These are phyloP conservation scores for Palythoa grandiflora DNA, from an alignment of 92 coral and sea anemone genomes.

Conservation along the genomic window DNA sequence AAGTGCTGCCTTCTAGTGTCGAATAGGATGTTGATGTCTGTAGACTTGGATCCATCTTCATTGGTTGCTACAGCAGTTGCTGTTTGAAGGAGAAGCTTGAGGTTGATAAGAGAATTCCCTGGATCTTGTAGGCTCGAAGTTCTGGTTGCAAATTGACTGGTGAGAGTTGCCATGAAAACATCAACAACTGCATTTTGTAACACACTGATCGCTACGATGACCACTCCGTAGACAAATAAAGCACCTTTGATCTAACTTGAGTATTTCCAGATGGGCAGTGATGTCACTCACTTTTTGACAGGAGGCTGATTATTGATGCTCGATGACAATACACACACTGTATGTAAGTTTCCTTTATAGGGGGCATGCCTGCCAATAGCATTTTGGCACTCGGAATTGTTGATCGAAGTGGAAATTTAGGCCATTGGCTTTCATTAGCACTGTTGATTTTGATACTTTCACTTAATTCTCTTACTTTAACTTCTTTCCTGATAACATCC, in stretches of 20 bases:
- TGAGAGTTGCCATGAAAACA: constrained; percentile 42
- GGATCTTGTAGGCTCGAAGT: constrained; percentile 2
- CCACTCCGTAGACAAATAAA: constrained; percentile 62
- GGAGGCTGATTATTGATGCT: constrained; percentile 64
- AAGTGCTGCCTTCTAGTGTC: constrained; percentile 52
- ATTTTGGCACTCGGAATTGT: constrained; percentile 4
- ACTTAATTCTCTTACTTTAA: constrained; percentile 55
- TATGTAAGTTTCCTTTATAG: constrained; percentile 36
- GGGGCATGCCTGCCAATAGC: constrained; percentile 2
- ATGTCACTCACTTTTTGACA: constrained; percentile 53
- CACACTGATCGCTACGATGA: too few relatives aligned
- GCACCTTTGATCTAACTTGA: constrained; percentile 53
- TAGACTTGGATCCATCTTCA: constrained; percentile 35
- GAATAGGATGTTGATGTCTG: constrained; percentile 40
- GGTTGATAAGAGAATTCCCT: constrained; percentile 13
- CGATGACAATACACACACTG: constrained; percentile 65
- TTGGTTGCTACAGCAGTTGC: constrained; percentile 20
- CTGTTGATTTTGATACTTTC: constrained; percentile 42
- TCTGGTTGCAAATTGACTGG: constrained; percentile 51
- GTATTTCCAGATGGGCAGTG: constrained; percentile 58
- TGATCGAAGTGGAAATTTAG: neutral
- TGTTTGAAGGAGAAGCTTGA: constrained; percentile 40
- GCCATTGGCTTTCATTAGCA: constrained; percentile 1
- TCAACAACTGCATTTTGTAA: constrained; percentile 21
- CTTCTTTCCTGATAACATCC: constrained; percentile 53